Conservation (phyloP, 2,797 vertebrate species). For the Enteromius viviparus region DNA sequence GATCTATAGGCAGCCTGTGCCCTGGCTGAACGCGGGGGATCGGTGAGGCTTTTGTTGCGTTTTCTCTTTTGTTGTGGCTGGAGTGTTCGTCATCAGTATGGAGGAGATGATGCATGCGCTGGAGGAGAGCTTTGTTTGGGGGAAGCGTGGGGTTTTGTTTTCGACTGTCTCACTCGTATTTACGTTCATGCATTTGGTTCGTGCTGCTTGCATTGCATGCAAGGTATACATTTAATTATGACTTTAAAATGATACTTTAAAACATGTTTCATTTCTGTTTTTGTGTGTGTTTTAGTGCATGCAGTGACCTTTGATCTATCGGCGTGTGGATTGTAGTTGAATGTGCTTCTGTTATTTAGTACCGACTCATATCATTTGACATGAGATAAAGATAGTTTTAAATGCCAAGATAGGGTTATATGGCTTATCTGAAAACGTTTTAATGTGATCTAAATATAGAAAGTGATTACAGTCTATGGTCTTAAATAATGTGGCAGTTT, state of each 20-base stretch:
- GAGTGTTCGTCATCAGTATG: constrained; percentile 3
- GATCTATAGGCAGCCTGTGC: constrained; percentile 62
- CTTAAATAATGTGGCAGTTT: background rate
- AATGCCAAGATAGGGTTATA: background rate
- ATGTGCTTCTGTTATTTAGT: background rate
- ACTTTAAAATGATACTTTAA: background rate
- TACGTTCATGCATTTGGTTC: background rate
- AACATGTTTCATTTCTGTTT: constrained; percentile 10
- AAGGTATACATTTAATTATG: background rate
- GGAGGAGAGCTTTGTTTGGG: constrained; percentile 35
- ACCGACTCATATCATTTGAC: background rate
- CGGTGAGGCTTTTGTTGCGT: constrained; percentile 72
- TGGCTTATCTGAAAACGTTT: background rate
- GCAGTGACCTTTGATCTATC: background rate
- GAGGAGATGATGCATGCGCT: constrained; percentile 8
- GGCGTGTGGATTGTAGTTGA: background rate
- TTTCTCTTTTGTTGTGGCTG: constrained; percentile 21
- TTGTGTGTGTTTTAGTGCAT: constrained; percentile 21
- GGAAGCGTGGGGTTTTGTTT: constrained; percentile 29
- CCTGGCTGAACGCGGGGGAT: constrained; percentile 68
- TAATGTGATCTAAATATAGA: background rate
- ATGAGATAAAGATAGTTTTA: background rate
- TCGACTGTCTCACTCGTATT: constrained; percentile 17
- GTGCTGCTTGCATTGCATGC: background rate
- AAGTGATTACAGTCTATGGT: background rate